Base-by-base conservation (phyloP, 2,888 invertebrate species). In the Rotaria macrura region DNA sequence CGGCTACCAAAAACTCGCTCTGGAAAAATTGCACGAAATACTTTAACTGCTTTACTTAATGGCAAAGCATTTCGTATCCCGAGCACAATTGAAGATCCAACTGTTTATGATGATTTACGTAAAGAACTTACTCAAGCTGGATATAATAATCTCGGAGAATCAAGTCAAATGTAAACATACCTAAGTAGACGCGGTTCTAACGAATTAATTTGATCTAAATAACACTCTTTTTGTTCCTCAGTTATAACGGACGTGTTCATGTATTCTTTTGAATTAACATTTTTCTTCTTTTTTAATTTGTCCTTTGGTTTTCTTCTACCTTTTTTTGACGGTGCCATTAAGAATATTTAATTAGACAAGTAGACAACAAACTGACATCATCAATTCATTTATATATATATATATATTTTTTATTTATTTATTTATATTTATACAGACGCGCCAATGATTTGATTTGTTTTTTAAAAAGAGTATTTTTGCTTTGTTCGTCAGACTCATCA, bases 1-100 rank as follows among this genome's bases (percentile, higher is more conserved):
- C 95, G 93, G 0, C 91, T 97, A 74, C 97, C 97, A 0, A 93
- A 95, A 87, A 97, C 96, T 0, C 93, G 96, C 85, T 96, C 96
- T 1, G 95, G 95, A 49, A 94, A 94, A 91, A 93, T 93, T n/a
- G 92, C 95, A 43, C 92, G 96, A 55, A 95, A 95, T 89, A 94
- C 95, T 1, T 94, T 97, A 88, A 93, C 95, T 0, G 94, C 95
- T 89, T 92, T 97, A 89, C 95, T 96, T 3, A 93, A 94, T 85
- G 94, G 95, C 55, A 94, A 95, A 90, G 91, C 93, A 43, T 94
- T 95, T 23, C 93, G 94, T 91, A 93, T 94, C 89, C 92, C 96
- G 85, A 93, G 94, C 6, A 96, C 96, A 17, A 95, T 96, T 87
- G 96, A 96, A 90, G 95, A 96, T 91, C 93, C 95, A 10, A 92